Conservation (phyloP, 2,888 invertebrate genomes). For the Dolichopus griseipennis region DNA sequence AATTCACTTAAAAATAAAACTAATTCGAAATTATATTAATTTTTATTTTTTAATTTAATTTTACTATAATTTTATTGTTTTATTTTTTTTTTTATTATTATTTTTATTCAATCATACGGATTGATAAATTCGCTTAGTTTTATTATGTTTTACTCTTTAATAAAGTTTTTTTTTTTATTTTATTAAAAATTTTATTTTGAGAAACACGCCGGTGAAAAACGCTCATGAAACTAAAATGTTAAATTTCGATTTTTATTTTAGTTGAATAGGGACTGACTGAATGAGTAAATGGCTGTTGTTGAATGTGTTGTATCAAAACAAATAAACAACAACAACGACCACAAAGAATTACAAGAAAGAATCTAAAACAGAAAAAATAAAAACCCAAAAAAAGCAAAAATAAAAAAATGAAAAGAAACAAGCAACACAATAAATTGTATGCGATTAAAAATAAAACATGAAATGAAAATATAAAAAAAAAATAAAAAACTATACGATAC, state of each 20-base stretch:
- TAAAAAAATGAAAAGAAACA: neutral
- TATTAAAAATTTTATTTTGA: neutral
- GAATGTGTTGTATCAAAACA: neutral
- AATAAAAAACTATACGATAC: too few relatives aligned
- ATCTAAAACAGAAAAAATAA: neutral
- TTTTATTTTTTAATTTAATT: too few relatives aligned
- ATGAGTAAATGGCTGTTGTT: neutral
- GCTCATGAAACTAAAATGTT: neutral
- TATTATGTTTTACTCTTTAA: neutral
- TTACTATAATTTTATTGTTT: neutral
- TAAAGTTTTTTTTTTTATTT: too few relatives aligned
- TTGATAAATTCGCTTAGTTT: neutral
- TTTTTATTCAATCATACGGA: neutral
- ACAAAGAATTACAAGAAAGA: neutral
- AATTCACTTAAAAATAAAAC: too few relatives aligned
- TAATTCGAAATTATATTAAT: too few relatives aligned
- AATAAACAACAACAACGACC: neutral
- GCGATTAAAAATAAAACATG: too few relatives aligned
- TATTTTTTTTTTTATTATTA: neutral
- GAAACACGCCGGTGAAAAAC: neutral
- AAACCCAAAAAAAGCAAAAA: neutral
- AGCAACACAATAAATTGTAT: too few relatives aligned
- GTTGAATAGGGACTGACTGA: neutral
- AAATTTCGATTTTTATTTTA: constrained; percentile 2
- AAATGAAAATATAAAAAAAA: too few relatives aligned